phyloP scores from a whole-genome alignment of 1,140 invertebrate genomes.

The Homarus americanus region DNA sequence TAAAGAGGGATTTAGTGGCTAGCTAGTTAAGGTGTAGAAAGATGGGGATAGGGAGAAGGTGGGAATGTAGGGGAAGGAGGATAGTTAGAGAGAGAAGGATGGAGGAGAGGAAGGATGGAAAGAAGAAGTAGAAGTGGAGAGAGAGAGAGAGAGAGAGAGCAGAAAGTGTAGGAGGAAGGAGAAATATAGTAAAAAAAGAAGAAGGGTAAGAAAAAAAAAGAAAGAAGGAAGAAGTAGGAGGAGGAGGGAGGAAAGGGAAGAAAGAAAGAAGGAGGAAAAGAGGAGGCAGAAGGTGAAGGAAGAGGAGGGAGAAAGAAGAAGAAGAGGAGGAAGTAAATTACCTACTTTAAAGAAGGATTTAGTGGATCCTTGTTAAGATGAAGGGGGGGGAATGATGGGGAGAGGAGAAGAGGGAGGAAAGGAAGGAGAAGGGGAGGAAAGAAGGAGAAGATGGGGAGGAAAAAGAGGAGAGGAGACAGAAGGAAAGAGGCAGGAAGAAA shows the following conservation, averaged over 20 bases:
- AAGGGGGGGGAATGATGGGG: neutral
- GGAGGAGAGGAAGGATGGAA: neutral
- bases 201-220: too few relatives aligned
- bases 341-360: too few relatives aligned
- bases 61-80: neutral
- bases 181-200: too few relatives aligned
- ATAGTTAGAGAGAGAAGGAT: too few relatives aligned
- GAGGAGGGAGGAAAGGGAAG: neutral
- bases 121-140: too few relatives aligned
- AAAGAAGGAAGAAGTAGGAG: neutral
- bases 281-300: neutral
- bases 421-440: neutral
- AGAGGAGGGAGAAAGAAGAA: neutral
- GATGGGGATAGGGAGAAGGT: neutral
- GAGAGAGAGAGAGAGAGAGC: too few relatives aligned
- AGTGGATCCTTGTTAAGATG: too few relatives aligned
- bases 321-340: neutral
- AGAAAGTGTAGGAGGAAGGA: neutral
- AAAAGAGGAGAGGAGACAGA: neutral
- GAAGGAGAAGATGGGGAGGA: neutral
- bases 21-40: too few relatives aligned
- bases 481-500: neutral
- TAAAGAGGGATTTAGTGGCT: too few relatives aligned
- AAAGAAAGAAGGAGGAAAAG: neutral
- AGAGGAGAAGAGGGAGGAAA: neutral